These are phyloP conservation scores for Melanostigma gelatinosum DNA, from an alignment of 2,113 vertebrate genomes.

Conservation along the genomic window DNA sequence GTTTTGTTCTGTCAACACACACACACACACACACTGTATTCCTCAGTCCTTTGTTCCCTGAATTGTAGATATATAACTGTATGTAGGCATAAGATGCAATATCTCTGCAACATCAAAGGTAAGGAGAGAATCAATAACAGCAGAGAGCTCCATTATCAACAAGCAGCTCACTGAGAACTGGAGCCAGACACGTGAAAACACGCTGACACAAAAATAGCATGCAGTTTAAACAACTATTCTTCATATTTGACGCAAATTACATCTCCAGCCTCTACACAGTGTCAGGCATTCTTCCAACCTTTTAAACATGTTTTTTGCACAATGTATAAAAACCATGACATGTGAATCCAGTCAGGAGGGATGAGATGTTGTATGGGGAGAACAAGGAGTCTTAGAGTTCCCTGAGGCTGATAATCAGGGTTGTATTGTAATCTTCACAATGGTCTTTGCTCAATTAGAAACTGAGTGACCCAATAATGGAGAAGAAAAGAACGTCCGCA, in stretches of 20 bases:
- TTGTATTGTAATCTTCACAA: constrained; percentile 38
- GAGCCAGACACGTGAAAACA: constrained; percentile 18
- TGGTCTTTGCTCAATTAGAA: constrained; percentile 51
- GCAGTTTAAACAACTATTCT: constrained; percentile 39
- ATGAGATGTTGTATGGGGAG: constrained; percentile 1
- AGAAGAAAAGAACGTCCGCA: constrained; percentile 31
- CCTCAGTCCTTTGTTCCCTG: constrained; percentile 60
- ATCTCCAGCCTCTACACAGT: constrained; percentile 13
- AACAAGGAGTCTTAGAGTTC: constrained; percentile 61
- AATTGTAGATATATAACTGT: constrained; percentile 33
- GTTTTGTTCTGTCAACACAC: constrained; percentile 54
- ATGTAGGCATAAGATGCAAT: constrained; percentile 47
- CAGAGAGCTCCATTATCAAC: constrained; percentile 57
- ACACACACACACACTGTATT: constrained; percentile 17
- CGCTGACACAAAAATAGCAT: constrained; percentile 28
- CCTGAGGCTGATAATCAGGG: constrained; percentile 24
- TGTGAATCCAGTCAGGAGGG: constrained; percentile 54
- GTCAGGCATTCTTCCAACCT: background rate
- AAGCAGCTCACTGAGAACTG: constrained; percentile 32
- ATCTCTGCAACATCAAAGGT: constrained; percentile 56
- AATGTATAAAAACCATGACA: constrained; percentile 8
- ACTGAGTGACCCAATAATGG: constrained; percentile 44
- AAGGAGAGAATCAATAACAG: constrained; percentile 59
- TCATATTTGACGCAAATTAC: constrained; percentile 14
- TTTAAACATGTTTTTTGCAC: background rate